Percentiles rank a stretch among this genome's conserved stretches.
phyloP scores from a whole-genome alignment of 2,888 invertebrate genomes.

The Archips xylosteana region DNA sequence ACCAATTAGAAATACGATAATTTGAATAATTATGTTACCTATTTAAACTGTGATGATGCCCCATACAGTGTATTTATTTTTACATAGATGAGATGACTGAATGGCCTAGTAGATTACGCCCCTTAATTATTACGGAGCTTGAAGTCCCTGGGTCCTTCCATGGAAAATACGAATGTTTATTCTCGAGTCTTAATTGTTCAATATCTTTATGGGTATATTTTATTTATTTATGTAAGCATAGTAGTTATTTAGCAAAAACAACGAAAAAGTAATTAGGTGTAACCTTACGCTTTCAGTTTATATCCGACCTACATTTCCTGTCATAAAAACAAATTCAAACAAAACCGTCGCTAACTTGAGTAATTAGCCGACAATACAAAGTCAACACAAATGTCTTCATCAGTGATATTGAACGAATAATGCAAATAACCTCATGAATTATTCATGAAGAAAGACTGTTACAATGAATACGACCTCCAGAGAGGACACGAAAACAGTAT shows the following conservation, averaged over 20 bases:
- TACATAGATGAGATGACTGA: too few relatives aligned
- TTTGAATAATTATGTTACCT: too few relatives aligned
- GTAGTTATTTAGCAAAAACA: not conserved
- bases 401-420: conserved; percentile 24
- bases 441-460: conserved; percentile 34
- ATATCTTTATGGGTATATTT: too few relatives aligned
- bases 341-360: not conserved
- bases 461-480: conserved; percentile 40
- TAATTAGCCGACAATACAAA: conserved; percentile 6
- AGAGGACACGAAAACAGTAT: conserved; percentile 14
- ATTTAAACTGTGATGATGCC: too few relatives aligned
- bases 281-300: not conserved
- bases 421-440: conserved; percentile 24
- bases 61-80: too few relatives aligned
- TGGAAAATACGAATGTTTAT: too few relatives aligned
- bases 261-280: not conserved
- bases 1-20: too few relatives aligned
- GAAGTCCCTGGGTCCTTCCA: too few relatives aligned
- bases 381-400: conserved; percentile 24
- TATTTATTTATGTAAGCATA: not conserved
- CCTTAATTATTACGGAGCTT: too few relatives aligned
- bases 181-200: too few relatives aligned
- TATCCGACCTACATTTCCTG: not conserved
- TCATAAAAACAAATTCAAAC: not conserved
- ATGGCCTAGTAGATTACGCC: too few relatives aligned